phyloP scores from a whole-genome alignment of 2,113 vertebrate species.

The Coptodon bakossiorum region DNA sequence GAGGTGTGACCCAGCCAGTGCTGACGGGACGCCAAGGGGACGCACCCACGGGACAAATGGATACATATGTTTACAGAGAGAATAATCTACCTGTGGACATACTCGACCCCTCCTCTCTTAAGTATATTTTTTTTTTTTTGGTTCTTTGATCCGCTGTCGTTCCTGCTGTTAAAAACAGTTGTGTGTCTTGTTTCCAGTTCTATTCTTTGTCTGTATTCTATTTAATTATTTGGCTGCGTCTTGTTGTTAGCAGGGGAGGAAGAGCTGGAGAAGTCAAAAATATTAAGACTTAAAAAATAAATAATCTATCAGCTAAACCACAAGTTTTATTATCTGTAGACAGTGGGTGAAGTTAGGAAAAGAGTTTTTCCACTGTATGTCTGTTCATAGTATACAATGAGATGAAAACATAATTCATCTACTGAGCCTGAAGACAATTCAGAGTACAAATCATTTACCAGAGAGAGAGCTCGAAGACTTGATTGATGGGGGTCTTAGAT shows the following conservation, averaged over 20 bases:
- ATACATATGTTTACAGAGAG: slow-evolving; percentile 98
- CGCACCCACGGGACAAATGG: slow-evolving; percentile 89
- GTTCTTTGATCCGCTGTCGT: neutral
- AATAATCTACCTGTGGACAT: slow-evolving; percentile 97
- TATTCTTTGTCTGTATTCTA: neutral
- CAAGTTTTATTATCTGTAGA: neutral
- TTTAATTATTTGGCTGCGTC: neutral
- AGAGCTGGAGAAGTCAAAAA: neutral
- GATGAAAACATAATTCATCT: neutral
- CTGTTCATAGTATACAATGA: neutral
- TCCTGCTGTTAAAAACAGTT: neutral
- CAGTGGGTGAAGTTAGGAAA: neutral
- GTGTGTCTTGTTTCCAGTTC: neutral
- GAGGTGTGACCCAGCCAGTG: slow-evolving; percentile 92
- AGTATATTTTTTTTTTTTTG: neutral
- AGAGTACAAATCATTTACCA: slow-evolving; percentile 85
- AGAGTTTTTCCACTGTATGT: neutral
- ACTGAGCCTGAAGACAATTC: slow-evolving; percentile 52
- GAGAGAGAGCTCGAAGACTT: slow-evolving; percentile 69
- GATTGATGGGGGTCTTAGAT: slow-evolving; percentile 84
- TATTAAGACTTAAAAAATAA: neutral
- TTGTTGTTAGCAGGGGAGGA: neutral
- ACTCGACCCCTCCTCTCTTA: neutral
- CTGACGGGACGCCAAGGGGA: slow-evolving; percentile 84
- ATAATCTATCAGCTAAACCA: neutral